Evolutionary conservation across 2,797 vertebrate species (phyloP).

Genomic region (Graptemys geographica): DNA sequence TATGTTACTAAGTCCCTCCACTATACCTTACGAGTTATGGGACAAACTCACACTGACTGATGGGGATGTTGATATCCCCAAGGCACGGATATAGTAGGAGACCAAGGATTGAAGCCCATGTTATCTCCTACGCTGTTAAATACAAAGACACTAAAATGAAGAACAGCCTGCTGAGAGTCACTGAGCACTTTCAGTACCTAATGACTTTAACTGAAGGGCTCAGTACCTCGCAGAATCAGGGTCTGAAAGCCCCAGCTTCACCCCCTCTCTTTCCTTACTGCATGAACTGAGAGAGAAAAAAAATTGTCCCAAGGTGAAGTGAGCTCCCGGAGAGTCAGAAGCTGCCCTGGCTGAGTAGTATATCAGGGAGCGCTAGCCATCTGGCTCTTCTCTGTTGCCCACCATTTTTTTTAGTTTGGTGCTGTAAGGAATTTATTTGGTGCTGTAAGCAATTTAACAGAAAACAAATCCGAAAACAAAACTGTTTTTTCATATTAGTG

Average conservation of each 20-base stretch:
- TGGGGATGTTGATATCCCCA: not conserved
- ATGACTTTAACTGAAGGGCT: not conserved
- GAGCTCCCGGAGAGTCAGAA: not conserved
- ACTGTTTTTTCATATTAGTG: not conserved
- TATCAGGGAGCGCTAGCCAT: conserved; percentile 6
- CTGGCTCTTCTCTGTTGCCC: not conserved
- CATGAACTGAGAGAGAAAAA: not conserved
- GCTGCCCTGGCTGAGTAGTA: not conserved
- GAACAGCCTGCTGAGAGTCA: not conserved
- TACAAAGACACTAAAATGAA: not conserved
- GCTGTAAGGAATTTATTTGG: not conserved
- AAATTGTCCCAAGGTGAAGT: not conserved
- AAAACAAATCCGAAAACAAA: not conserved
- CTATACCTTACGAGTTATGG: not conserved
- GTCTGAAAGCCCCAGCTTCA: not conserved
- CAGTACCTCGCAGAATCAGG: rapidly evolving
- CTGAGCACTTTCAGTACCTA: not conserved
- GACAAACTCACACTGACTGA: not conserved
- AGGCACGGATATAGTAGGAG: not conserved
- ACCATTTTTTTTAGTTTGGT: not conserved
- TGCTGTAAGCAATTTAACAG: not conserved
- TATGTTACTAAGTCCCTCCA: not conserved
- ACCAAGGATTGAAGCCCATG: not conserved
- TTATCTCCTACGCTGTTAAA: conserved; percentile 13
- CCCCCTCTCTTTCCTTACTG: not conserved